These are phyloP conservation scores for Eurystomus glaucurus DNA, from an alignment of 2,797 vertebrate genomes.

Conservation along the genomic window DNA sequence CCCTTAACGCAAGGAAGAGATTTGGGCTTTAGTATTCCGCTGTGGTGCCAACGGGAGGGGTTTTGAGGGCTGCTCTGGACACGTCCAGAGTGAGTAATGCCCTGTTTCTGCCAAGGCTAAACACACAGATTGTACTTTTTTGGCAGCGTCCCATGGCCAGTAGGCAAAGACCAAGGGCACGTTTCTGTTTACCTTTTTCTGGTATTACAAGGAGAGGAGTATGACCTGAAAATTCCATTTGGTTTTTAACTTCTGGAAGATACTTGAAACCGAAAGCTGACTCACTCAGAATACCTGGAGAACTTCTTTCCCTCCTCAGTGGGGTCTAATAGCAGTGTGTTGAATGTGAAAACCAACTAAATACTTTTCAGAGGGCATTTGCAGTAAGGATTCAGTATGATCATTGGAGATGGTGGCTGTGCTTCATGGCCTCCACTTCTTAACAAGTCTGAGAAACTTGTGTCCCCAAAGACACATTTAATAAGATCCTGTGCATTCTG, in stretches of 20 bases:
- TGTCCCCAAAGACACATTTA: neutral
- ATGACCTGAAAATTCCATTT: neutral
- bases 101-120: constrained; percentile 55
- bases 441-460: neutral
- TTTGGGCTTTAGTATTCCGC: neutral
- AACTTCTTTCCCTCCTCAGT: neutral
- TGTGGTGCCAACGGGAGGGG: neutral
- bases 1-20: neutral
- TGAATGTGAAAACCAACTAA: neutral
- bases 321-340: neutral
- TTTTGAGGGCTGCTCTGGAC: neutral
- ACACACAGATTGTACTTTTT: neutral
- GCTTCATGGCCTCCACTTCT: neutral
- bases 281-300: neutral
- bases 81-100: neutral
- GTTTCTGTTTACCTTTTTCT: constrained; percentile 42
- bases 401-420: neutral
- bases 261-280: neutral
- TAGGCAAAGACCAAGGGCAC: constrained; percentile 59
- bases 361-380: neutral
- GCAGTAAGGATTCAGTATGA: neutral
- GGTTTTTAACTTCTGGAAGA: neutral
- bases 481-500: neutral
- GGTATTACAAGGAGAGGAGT: neutral
- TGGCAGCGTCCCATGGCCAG: constrained; percentile 43